Conservation (phyloP, 2,113 vertebrate species). For the Dicerorhinus sumatrensis region DNA sequence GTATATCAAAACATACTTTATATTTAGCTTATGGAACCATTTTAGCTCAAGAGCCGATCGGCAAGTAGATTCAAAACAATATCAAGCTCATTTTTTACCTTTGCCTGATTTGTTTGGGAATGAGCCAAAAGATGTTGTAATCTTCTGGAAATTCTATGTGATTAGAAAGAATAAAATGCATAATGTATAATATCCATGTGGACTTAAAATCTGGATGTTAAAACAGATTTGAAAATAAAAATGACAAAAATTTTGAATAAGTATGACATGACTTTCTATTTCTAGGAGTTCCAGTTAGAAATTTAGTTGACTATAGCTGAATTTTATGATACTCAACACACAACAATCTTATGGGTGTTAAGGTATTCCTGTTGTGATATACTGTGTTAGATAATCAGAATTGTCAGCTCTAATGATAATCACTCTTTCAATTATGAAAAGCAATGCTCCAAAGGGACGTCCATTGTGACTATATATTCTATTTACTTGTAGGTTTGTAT, state of each 20-base stretch:
- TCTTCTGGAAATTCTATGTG: neutral
- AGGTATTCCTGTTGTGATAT: neutral
- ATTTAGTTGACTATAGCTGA: neutral
- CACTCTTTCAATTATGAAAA: neutral
- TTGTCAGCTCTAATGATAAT: neutral
- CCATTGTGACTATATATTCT: neutral
- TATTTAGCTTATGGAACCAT: neutral
- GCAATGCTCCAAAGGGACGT: neutral
- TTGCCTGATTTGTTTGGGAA: neutral
- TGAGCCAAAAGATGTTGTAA: neutral
- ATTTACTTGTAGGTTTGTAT: neutral
- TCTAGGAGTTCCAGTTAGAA: neutral
- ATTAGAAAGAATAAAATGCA: neutral
- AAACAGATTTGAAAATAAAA: neutral
- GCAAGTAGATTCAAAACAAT: neutral
- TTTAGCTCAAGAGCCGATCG: neutral
- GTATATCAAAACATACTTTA: neutral
- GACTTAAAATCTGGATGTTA: neutral
- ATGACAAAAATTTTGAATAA: slow-evolving; percentile 22
- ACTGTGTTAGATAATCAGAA: neutral
- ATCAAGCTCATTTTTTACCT: neutral
- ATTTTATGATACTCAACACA: neutral
- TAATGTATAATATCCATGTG: neutral
- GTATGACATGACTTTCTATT: neutral
- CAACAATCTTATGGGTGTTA: neutral